A percentile compares a stretch with the other conserved stretches of the same genome.
phyloP scores from a whole-genome alignment of 2,113 vertebrate genomes.

The Sturnus vulgaris region DNA sequence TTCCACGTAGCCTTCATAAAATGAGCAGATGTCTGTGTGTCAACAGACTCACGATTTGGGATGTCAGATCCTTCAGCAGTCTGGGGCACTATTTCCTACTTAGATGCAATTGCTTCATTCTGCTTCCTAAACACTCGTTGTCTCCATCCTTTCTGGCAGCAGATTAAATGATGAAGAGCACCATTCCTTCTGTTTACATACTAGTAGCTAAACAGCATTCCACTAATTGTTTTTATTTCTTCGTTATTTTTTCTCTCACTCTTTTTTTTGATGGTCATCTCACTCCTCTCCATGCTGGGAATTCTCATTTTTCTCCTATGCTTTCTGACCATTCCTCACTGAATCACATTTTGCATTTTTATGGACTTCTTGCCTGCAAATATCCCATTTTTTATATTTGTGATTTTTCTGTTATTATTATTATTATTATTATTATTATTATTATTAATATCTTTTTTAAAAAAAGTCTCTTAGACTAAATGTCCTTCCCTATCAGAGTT shows the following conservation, averaged over 20 bases:
- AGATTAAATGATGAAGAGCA: neutral
- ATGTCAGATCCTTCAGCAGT: neutral
- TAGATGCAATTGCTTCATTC: neutral
- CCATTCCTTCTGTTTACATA: neutral
- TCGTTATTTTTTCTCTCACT: neutral
- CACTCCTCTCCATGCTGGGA: neutral
- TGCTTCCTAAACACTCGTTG: rapidly evolving
- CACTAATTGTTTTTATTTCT: neutral
- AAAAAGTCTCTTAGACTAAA: neutral
- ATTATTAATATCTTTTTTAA: no score
- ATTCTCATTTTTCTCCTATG: neutral
- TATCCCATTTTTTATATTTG: neutral
- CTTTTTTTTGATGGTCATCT: neutral
- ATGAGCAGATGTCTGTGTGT: neutral
- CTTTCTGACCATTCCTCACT: neutral
- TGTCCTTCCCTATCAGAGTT: neutral
- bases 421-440: neutral
- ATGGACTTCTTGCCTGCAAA: neutral
- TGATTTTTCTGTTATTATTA: neutral
- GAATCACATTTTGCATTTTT: neutral
- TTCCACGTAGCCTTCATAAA: neutral
- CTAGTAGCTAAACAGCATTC: neutral
- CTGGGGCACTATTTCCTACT: neutral
- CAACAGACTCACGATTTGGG: neutral
- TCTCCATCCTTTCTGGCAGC: neutral